Evolutionary conservation across 2,113 vertebrate species (phyloP), one percentile per base, ranked within the genome.

Genomic region (Ailurus styani): DNA sequence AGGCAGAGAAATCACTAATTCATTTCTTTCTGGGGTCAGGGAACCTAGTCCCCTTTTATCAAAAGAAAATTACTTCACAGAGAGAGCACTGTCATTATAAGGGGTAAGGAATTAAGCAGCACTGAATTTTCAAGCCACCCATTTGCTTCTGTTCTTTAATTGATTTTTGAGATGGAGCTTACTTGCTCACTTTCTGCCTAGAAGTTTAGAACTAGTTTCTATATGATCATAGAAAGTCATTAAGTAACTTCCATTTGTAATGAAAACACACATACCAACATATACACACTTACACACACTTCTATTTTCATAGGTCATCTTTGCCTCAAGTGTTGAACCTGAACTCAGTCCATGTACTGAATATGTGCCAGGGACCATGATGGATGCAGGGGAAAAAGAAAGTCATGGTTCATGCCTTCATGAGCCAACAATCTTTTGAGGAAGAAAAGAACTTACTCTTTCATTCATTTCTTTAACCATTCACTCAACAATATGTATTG

Each of bases 1-100:
- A 94, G 97, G 81, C 84, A 94, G 57, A 96, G 90, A 97, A 96
- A 92, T 95, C 95, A 97, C 96, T 96, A 90, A 95, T 96, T 97
- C 91, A 92, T 96, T 96, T 96, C 64, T 96, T 95, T 95, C 70
- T 94, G 87, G 60, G 95, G 90, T 97, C 97, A 96, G 84, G 52
- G 75, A 96, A 96, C 50, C 77, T 88, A 52, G 55, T 92, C 37
- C 94, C 81, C 89, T 97, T 97, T 96, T 97, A 97, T 96, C 75
- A 88, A 92, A 96, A 98, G 95, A 66, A 97, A 97, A 96, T 96
- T 94, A 90, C 90, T 95, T 96, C 87, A 83, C n/a, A 78, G 93
- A 73, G 52, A 70, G 77, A 87, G 20, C 40, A 37, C 50, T 97
- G 77, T 78, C 94, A 92, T 98, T 95, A 77, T 68, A 84, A 88